These are phyloP conservation scores for Cydia pomonella DNA, from an alignment of 1,140 invertebrate species.

Conservation along the genomic window DNA sequence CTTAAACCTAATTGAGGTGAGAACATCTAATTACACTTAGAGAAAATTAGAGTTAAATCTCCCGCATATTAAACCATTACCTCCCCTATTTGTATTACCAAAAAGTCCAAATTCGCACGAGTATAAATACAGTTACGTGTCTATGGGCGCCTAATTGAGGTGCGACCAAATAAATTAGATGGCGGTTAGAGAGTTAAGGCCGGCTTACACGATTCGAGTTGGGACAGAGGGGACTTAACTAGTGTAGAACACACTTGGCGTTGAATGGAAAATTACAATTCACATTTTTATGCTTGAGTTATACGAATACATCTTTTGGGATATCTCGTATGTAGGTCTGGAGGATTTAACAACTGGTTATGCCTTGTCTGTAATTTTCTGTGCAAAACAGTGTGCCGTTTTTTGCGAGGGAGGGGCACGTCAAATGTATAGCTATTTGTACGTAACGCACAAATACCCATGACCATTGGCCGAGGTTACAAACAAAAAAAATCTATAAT, in stretches of 20 bases:
- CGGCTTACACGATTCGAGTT: background rate
- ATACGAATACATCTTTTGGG: too few relatives aligned
- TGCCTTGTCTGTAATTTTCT: too few relatives aligned
- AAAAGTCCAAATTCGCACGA: background rate
- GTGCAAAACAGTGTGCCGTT: too few relatives aligned
- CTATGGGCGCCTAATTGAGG: background rate
- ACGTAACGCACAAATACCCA: too few relatives aligned
- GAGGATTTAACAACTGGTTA: too few relatives aligned
- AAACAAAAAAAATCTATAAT: too few relatives aligned
- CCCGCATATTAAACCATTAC: background rate
- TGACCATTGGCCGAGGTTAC: too few relatives aligned
- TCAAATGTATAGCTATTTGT: too few relatives aligned
- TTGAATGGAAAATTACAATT: background rate
- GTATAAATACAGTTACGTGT: background rate
- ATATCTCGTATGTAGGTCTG: too few relatives aligned
- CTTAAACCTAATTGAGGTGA: background rate
- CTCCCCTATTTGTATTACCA: background rate
- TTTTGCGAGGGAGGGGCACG: too few relatives aligned
- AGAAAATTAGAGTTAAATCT: background rate
- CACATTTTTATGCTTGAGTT: too few relatives aligned
- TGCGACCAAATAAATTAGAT: conserved; percentile 17
- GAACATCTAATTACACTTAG: background rate
- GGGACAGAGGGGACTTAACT: background rate
- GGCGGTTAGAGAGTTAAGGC: conserved; percentile 8
- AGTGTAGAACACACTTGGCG: background rate